phyloP scores from a whole-genome alignment of 2,797 vertebrate genomes.

The Coregonus sp. region DNA sequence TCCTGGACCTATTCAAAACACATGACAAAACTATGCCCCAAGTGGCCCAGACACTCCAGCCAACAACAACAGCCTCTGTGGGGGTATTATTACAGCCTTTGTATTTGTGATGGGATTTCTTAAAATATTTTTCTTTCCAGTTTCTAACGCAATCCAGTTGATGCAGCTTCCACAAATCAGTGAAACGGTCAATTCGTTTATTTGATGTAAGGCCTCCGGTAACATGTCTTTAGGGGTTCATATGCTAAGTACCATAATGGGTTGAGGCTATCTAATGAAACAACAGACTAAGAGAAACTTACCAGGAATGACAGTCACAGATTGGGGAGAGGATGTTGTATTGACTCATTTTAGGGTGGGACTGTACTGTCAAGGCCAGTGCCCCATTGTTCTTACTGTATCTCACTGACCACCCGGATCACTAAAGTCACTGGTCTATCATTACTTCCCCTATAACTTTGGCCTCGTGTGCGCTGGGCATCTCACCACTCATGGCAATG shows the following conservation, averaged over 20 bases:
- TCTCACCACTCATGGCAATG: not conserved
- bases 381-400: constrained; percentile 25
- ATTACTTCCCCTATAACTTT: constrained; percentile 10
- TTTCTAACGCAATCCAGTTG: not conserved
- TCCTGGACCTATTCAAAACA: constrained; percentile 50
- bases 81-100: not conserved
- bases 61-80: constrained; percentile 31
- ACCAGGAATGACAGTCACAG: not conserved
- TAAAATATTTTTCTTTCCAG: not conserved
- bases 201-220: not conserved
- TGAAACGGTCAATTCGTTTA: not conserved
- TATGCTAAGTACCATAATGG: not conserved
- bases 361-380: constrained; percentile 21
- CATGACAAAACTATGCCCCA: constrained; percentile 30
- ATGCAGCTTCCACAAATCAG: not conserved
- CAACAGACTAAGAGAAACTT: not conserved
- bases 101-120: not conserved
- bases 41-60: constrained; percentile 26
- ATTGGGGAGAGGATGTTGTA: constrained; percentile 52
- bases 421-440: not conserved
- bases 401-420: constrained; percentile 22
- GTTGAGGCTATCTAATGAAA: not conserved
- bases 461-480: not conserved
- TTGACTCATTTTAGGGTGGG: constrained; percentile 45
- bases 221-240: not conserved